Percentiles rank a stretch among this genome's conserved stretches.
These are phyloP conservation scores for Atta colombica DNA, from an alignment of 1,140 invertebrate genomes.

Conservation along the genomic window DNA sequence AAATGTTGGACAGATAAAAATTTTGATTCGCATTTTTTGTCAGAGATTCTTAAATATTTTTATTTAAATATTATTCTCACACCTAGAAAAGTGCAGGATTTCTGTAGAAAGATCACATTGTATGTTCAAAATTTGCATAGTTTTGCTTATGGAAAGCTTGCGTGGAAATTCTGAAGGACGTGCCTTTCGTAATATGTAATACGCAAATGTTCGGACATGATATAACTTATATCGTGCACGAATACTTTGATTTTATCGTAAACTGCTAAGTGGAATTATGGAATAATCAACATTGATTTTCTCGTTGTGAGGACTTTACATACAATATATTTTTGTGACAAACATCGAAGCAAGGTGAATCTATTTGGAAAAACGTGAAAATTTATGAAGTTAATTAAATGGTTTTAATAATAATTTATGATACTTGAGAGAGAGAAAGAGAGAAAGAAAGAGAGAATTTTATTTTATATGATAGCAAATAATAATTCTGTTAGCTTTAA, in stretches of 20 bases:
- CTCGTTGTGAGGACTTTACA: neutral
- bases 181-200: neutral
- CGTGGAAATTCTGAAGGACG: slow-evolving; percentile 27
- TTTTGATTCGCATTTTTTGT: neutral
- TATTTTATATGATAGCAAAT: neutral
- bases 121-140: neutral
- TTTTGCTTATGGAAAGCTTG: neutral
- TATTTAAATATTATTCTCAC: too few relatives aligned
- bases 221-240: slow-evolving; percentile 24
- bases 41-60: neutral
- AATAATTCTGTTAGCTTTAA: neutral
- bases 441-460: neutral
- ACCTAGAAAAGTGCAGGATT: neutral
- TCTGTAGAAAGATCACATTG: neutral
- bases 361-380: neutral
- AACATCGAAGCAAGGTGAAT: neutral
- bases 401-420: neutral
- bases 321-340: slow-evolving; percentile 18
- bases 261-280: neutral
- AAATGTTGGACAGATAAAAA: neutral
- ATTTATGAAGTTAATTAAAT: slow-evolving; percentile 10
- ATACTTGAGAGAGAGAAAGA: neutral
- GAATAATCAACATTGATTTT: slow-evolving; percentile 27
- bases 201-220: slow-evolving; percentile 26
- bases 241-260: slow-evolving; percentile 23